Percentiles rank a stretch among this genome's conserved stretches.
phyloP scores from a whole-genome alignment of 2,888 invertebrate genomes.

The Drosophila rubida region DNA sequence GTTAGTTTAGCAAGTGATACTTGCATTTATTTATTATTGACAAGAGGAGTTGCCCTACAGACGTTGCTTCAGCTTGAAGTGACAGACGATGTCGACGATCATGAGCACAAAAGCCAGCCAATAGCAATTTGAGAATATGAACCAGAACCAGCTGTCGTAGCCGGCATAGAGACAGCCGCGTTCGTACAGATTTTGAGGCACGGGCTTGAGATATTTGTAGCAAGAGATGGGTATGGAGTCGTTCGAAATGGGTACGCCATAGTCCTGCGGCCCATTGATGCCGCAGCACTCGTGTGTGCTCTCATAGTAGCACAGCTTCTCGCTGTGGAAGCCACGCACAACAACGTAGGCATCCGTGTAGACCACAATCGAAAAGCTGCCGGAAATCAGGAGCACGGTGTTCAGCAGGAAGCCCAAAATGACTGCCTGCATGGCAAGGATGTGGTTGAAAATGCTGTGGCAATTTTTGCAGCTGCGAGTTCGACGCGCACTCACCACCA shows the following conservation, averaged over 20 bases:
- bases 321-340: conserved; percentile 32
- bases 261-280: conserved; percentile 45
- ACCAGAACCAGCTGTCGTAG: conserved; percentile 46
- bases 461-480: no score
- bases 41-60: background rate
- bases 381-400: conserved; percentile 26
- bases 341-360: conserved; percentile 48
- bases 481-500: conserved; percentile 28
- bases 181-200: conserved; percentile 3
- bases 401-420: background rate
- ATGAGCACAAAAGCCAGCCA: conserved; percentile 45
- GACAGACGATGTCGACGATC: conserved; percentile 13
- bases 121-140: conserved; percentile 47
- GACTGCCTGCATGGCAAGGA: conserved; percentile 13
- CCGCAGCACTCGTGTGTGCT: conserved; percentile 37
- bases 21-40: background rate
- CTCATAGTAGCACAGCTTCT: conserved; percentile 38
- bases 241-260: background rate
- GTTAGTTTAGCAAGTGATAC: conserved; percentile 7
- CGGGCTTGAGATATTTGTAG: background rate
- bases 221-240: conserved; percentile 36
- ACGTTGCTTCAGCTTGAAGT: conserved; percentile 34
- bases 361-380: conserved; percentile 27
- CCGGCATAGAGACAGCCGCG: conserved; percentile 38
- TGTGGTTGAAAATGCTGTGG: no score